phyloP scores from a whole-genome alignment of 1,140 invertebrate genomes.

The Aphelenchoides fujianensis region DNA sequence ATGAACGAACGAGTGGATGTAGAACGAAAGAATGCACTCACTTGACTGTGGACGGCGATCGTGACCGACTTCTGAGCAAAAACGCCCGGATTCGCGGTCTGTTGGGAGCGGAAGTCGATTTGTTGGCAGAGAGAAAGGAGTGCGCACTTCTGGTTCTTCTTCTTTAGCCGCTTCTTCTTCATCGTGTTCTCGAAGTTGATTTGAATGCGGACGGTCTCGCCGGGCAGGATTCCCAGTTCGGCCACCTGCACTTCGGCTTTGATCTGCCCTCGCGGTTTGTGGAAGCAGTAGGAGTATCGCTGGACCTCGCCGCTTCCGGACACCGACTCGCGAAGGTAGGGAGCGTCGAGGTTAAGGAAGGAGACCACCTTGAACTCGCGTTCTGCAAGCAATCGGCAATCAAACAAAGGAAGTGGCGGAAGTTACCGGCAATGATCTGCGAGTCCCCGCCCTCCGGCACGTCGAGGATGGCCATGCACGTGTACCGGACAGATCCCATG shows the following conservation, averaged over 20 bases:
- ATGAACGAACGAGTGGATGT: neutral
- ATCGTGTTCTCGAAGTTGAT: conserved; percentile 45
- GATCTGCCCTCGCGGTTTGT: conserved; percentile 37
- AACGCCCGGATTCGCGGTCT: conserved; percentile 4
- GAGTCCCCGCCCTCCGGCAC: conserved; percentile 53
- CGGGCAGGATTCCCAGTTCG: conserved; percentile 45
- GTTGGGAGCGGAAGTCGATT: conserved; percentile 40
- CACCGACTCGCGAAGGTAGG: conserved; percentile 38
- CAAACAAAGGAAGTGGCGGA: conserved; percentile 29
- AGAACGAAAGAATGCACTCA: too few species aligned
- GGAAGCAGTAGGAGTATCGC: conserved; percentile 26
- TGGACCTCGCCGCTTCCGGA: conserved; percentile 31
- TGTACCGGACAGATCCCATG: conserved; percentile 40
- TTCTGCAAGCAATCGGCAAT: conserved; percentile 36
- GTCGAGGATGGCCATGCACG: conserved; percentile 42
- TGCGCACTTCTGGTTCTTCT: conserved; percentile 42
- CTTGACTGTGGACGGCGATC: conserved; percentile 44
- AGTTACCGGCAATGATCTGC: conserved; percentile 52
- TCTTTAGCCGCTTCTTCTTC: conserved; percentile 36
- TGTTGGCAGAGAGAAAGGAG: conserved; percentile 47
- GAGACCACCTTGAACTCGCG: conserved; percentile 42
- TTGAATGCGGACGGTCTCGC: conserved; percentile 28
- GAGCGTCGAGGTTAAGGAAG: conserved; percentile 51
- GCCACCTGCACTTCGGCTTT: conserved; percentile 33
- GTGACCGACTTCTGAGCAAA: conserved; percentile 40